These are phyloP conservation scores for Addax nasomaculatus DNA, from an alignment of 2,113 vertebrate genomes.

Conservation along the genomic window DNA sequence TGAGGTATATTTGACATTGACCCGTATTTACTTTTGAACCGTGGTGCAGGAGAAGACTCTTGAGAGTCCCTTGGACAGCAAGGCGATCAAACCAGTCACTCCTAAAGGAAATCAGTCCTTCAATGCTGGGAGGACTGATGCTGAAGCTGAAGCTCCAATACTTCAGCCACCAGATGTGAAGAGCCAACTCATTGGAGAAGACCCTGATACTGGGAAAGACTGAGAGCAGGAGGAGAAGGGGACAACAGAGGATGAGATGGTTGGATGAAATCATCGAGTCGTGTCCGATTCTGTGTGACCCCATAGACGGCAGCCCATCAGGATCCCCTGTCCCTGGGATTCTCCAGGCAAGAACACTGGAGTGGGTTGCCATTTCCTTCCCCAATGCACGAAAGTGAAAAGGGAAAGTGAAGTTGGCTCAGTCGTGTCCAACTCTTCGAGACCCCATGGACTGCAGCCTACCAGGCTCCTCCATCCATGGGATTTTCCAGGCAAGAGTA, in stretches of 20 bases:
- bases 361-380: too few species aligned
- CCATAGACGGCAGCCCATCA: too few species aligned
- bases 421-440: too few species aligned
- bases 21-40: background rate
- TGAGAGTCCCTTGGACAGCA: background rate
- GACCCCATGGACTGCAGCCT: too few species aligned
- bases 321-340: too few species aligned
- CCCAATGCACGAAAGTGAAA: too few species aligned
- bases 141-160: background rate
- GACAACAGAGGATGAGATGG: background rate
- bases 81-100: background rate
- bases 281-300: too few species aligned
- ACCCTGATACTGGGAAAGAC: background rate
- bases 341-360: too few species aligned
- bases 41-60: background rate
- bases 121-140: background rate
- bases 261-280: background rate
- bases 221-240: background rate
- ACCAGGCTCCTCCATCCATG: too few species aligned
- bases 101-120: background rate
- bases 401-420: too few species aligned
- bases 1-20: background rate
- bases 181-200: background rate
- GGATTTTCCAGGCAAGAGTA: too few species aligned
- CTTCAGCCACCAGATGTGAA: background rate